Base-by-base conservation (phyloP, 2,113 vertebrate species). In the Pimephales promelas region DNA sequence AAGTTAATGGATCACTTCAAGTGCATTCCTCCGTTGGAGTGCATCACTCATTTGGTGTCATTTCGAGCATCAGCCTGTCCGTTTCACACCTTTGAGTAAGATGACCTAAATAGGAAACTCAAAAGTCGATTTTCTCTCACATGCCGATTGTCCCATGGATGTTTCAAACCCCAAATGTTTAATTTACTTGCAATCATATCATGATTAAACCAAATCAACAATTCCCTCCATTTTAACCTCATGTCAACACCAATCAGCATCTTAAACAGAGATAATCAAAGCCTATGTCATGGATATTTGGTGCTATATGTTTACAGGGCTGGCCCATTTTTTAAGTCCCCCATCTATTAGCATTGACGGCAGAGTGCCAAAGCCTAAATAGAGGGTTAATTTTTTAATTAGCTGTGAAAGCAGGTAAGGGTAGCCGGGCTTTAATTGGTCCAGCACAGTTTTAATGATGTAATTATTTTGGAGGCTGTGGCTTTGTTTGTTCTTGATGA, bases 211-310 rank as follows among this genome's bases (percentile, higher is more conserved):
- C 87, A 88, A 91, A 92, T 92, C 90, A 92, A 87, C 90, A 88
- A 90, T 89, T 91, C 86, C 75, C 83, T 82, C 83, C 84, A 62
- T 90, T 87, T 92, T 92, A 90, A 94, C 91, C 91, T 92, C 90
- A 88, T 94, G 92, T 92, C 91, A 94, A 92, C 91, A 92, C 87
- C 90, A 92, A 93, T 94, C 90, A 93, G 88, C 89, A 90, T 89
- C 89, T 90, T 86, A 90, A 88, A 87, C 86, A 86, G 89, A 89
- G 91, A 90, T 89, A 88, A 87, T 88, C 85, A 88, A 82, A 84
- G 75, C 74, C 43, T 66, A 79, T 82, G 85, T 82, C 79, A 72
- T 73, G 70, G 80, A 31, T 64, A 89, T 88, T 89, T 84, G 83
- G n/a, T 43, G 83, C 52, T 56, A 87, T 89, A 87, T 88, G 88